Base-by-base conservation (phyloP, 2,888 invertebrate genomes). In the Drosophila subquinaria region DNA sequence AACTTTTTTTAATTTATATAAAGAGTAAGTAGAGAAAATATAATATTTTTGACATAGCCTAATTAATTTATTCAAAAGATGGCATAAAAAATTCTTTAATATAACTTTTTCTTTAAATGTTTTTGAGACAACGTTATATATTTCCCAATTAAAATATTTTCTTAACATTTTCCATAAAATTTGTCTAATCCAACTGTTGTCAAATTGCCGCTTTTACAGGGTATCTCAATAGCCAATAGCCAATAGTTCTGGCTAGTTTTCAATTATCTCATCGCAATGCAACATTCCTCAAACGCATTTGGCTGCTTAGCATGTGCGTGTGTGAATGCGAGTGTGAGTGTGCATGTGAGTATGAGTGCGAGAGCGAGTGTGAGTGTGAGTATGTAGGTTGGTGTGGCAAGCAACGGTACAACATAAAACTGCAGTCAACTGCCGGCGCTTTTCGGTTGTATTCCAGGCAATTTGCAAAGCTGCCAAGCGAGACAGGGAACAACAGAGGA, bases 331-430 rank as follows among this genome's bases (percentile, higher is more conserved):
- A 30, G 23, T 71, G 17, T 56, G 45, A 23, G 27, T 42, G 3
- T 53, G 62, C n/a, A 27, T 73, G 65, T 61, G 40, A 20, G 66
- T 68, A 55, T 40, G 57, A 52, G 55, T 17, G 59, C 13, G 59
- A 27, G 10, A 65, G 11, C 10, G 42, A 17, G 42, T 42, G 42
- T 48, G 50, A 72, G 76, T 67, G 62, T 72, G 62, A 77, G 67
- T 67, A 82, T 88, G 83, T 83, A 89, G 84, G 84, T 85, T 89
- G 84, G 84, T 85, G 84, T 89, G 84, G 89, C 84, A 85, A 84
- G 50, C 89, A 85, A 85, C 84, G 84, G 84, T 87, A 85, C 76
- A 73, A 55, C 61, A 67, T 27, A 6, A 27, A 27, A 72, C 63
- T 51, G 68, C 76, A 65, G 30, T 61, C 60, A 38, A 64, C 77